Base-by-base conservation (phyloP, 2,888 invertebrate genomes). In the Macrosoma leucophasiata region DNA sequence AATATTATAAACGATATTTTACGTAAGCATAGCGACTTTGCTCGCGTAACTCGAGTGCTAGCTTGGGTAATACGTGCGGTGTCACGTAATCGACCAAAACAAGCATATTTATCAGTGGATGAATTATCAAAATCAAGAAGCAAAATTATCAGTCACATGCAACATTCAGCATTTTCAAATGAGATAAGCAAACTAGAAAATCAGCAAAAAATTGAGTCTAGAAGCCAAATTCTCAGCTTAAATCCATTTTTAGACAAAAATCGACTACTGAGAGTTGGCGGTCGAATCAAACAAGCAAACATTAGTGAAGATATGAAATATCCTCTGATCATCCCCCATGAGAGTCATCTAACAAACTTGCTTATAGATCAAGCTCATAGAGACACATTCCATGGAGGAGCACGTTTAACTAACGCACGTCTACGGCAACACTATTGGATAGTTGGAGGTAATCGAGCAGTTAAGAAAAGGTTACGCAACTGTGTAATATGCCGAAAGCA, bases 341-440 rank as follows among this genome's bases (percentile, higher is more conserved):
- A 37, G 9, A 12, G 15, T 28, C 40, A 29, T 4, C 10, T 43
- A 2, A 33, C 46, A n/a, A 33, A 36, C 9, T 23, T 43, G 6
- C 21, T 47, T 12, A 36, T 50, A n/a, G 29, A 40, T 19, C 13
- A 50, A 15, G 35, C 45, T 13, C 46, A 50, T 26, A 25, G 29
- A 21, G 20, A 25, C 9, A 46, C 44, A 2, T 39, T 41, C 17
- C 50, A 50, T 21, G 44, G 46, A 5, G 47, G 44, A 14, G 23
- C 43, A 10, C 29, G 32, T 1, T 27, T 40, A 2, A 46, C 41
- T 3, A 4, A 39, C 8, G 32, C 41, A 10, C 24, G 36, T n/a
- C 14, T 43, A 8, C 17, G 50, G 10, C 38, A 43, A 28, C 26
- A 31, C 15, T 47, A 41, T 15, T 44, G 47, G 46, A 33, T 46